Evolutionary conservation across 2,888 invertebrate species (phyloP).

Genomic region (Epiblema foenella): DNA sequence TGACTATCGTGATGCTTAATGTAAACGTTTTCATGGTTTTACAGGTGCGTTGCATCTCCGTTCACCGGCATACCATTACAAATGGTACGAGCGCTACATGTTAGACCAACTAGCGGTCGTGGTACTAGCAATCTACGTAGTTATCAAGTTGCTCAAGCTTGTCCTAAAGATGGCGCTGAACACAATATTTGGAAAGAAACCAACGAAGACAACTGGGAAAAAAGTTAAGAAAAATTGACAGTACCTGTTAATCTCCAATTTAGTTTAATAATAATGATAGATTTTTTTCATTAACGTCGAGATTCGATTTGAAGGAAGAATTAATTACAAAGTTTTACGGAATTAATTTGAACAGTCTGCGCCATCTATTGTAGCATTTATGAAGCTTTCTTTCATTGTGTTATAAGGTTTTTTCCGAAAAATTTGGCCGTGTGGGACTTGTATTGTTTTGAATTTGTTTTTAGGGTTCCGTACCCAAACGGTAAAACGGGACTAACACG

Average conservation of each 20-base stretch:
- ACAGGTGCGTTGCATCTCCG: conserved; percentile 64
- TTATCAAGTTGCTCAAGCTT: conserved; percentile 47
- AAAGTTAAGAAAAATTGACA: conserved; percentile 21
- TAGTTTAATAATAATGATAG: background rate
- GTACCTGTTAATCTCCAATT: background rate
- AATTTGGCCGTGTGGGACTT: no score
- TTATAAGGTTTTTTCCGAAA: no score
- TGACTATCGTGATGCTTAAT: no score
- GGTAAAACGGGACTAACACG: no score
- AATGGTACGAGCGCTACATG: conserved; percentile 64
- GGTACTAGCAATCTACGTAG: conserved; percentile 43
- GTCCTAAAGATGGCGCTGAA: conserved; percentile 30
- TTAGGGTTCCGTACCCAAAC: no score
- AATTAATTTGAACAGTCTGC: no score
- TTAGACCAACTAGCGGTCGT: conserved; percentile 58
- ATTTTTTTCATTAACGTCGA: background rate
- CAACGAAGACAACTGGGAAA: conserved; percentile 4
- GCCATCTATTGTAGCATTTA: no score
- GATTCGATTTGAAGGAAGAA: background rate
- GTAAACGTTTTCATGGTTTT: conserved; percentile 23
- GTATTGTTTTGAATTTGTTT: no score
- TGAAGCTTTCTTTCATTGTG: no score
- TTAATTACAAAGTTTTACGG: background rate
- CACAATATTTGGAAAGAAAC: conserved; percentile 12
- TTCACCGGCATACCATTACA: conserved; percentile 57